These are phyloP conservation scores for Agrotis segetum DNA, from an alignment of 2,888 invertebrate genomes.

Conservation along the genomic window DNA sequence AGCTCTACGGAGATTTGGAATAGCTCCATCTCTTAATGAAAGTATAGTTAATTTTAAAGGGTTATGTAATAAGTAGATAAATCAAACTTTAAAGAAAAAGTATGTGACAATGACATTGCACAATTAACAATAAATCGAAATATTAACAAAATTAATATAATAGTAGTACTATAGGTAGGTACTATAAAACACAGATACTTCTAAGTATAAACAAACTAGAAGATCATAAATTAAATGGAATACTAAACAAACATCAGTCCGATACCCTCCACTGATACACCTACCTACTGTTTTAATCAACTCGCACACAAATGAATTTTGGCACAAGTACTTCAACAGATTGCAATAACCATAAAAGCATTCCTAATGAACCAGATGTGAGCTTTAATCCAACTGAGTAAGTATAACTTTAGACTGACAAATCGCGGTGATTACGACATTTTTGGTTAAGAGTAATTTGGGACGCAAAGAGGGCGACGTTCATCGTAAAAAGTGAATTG, in stretches of 20 bases:
- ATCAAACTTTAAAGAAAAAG: too few species aligned
- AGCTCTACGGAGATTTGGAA: not conserved
- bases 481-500: conserved; percentile 89
- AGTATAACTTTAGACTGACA: conserved; percentile 47
- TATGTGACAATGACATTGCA: too few species aligned
- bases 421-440: conserved; percentile 73
- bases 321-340: conserved; percentile 48
- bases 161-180: too few species aligned
- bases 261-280: conserved; percentile 54
- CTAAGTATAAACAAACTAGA: conserved; percentile 2
- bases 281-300: conserved; percentile 61
- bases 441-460: conserved; percentile 78
- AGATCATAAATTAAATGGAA: conserved; percentile 29
- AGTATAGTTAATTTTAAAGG: too few species aligned
- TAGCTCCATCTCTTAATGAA: too few species aligned
- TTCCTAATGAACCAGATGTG: conserved; percentile 42
- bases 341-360: conserved; percentile 29
- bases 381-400: conserved; percentile 50
- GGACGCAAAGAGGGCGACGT: conserved; percentile 83
- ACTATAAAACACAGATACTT: not conserved
- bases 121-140: not conserved
- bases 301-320: conserved; percentile 58
- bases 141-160: not conserved
- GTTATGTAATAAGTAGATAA: too few species aligned
- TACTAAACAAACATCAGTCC: conserved; percentile 57